Base-by-base conservation (phyloP, 1,140 invertebrate species). In the Bilobella aurantiaca region DNA sequence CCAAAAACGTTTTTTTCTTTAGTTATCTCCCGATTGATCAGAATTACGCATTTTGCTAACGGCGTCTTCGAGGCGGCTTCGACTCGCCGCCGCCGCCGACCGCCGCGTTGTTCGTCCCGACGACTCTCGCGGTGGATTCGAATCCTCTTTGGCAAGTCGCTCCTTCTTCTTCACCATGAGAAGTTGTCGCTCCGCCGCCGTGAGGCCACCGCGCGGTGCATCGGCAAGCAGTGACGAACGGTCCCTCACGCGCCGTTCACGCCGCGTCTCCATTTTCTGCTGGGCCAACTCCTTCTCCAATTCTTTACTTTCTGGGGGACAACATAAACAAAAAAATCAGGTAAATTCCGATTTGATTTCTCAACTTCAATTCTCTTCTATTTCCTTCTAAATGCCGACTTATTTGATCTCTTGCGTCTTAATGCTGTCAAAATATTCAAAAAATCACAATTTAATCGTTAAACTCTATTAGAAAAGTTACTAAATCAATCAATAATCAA, bases 281-380 rank as follows among this genome's bases (percentile, higher is more conserved):
- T 66, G 57, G 2, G 71, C 71, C 68, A 72, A 63, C 65, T 72
- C 71, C 30, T 69, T 72, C 37, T 72, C 71, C 25, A 72, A 46
- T 56, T 72, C 71, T 58, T 69, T 72, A 46, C 71, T 72, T 64
- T 72, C 71, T 72, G 57, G n/a, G n/a, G n/a, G n/a, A n/a, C n/a
- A n/a, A n/a, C n/a, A n/a, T n/a, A n/a, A n/a, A n/a, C n/a, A n/a
- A n/a, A n/a, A n/a, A n/a, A n/a, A n/a, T n/a, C n/a, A n/a, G n/a
- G n/a, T n/a, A n/a, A n/a, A n/a, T n/a, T n/a, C n/a, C n/a, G n/a
- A n/a, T n/a, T n/a, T n/a, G n/a, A n/a, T n/a, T n/a, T n/a, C n/a
- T n/a, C n/a, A n/a, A n/a, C n/a, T n/a, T n/a, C n/a, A n/a, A n/a
- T n/a, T n/a, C n/a, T n/a, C n/a, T n/a, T n/a, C n/a, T n/a, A n/a